Evolutionary conservation across 2,888 invertebrate species (phyloP), one percentile per base, ranked within the genome.

Genomic region (Diarsia dahlii): DNA sequence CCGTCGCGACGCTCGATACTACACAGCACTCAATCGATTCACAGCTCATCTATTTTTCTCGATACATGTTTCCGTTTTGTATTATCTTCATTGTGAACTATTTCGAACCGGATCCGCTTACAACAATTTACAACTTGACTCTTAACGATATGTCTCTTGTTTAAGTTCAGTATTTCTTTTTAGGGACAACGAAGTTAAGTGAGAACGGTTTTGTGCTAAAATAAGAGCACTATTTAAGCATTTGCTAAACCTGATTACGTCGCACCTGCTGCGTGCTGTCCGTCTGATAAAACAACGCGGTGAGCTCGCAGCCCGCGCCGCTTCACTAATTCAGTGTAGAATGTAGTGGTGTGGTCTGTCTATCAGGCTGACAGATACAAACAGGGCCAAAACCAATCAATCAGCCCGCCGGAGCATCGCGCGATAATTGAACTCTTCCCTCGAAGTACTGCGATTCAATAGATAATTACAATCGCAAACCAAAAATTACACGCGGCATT

Each of bases 381-480:
- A 92, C 92, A 91, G 91, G 90, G 88, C 89, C 90, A 91, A 94
- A 95, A 94, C 94, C 95, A 95, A 96, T 96, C 96, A 95, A 95
- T 96, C 95, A 95, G 94, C 87, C 89, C 92, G 91, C 74, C 89
- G 92, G 91, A 95, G 93, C 95, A 93, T 92, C 93, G 92, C 94
- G 91, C 92, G 92, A 94, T 95, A 96, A 96, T 95, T 94, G 95
- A 95, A 95, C 95, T 95, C 95, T 95, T 95, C 95, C 94, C 95
- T 91, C 90, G 91, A 90, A 93, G 91, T 90, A 91, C 89, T 86
- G 91, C 93, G 90, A 94, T 94, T 94, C 94, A 93, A 95, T 95
- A 95, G 93, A 95, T 95, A 95, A 95, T 95, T 96, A 94, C 95
- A 95, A 95, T 94, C 92, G 95, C 95, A 95, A 95, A 96, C 95